phyloP scores from a whole-genome alignment of 1,140 invertebrate species.

The Caenorhabditis latens region DNA sequence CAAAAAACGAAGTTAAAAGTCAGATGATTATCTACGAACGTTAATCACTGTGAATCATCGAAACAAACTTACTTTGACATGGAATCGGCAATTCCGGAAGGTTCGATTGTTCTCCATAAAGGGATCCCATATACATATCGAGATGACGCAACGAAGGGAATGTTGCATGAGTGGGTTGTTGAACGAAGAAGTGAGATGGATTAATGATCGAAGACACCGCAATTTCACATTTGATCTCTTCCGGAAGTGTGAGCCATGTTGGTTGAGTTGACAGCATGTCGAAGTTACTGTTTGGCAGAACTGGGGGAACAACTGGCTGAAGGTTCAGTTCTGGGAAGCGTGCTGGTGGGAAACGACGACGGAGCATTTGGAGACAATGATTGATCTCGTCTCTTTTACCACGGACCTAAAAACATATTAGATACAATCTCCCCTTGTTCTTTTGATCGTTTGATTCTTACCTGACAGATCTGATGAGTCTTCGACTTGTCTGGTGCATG shows the following conservation, averaged over 20 bases:
- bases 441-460: conserved; percentile 54
- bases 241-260: conserved; percentile 84
- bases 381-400: conserved; percentile 77
- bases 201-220: conserved; percentile 87
- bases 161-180: conserved; percentile 88
- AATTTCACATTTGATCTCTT: conserved; percentile 92
- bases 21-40: neutral
- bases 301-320: conserved; percentile 74
- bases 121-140: conserved; percentile 81
- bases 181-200: conserved; percentile 89
- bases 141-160: conserved; percentile 87
- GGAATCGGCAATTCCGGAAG: conserved; percentile 80
- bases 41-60: neutral
- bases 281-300: conserved; percentile 60
- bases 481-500: conserved; percentile 71
- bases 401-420: conserved; percentile 62
- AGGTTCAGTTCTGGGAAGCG: conserved; percentile 77
- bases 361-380: conserved; percentile 77
- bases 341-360: conserved; percentile 73
- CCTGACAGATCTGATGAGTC: conserved; percentile 77
- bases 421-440: conserved; percentile 2
- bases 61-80: conserved; percentile 72
- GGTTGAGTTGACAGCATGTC: conserved; percentile 63
- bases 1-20: neutral
- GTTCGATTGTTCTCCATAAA: conserved; percentile 78